Evolutionary conservation across 2,797 vertebrate species (phyloP), one percentile per base, ranked within the genome.

Genomic region (Apogon hyalosoma): DNA sequence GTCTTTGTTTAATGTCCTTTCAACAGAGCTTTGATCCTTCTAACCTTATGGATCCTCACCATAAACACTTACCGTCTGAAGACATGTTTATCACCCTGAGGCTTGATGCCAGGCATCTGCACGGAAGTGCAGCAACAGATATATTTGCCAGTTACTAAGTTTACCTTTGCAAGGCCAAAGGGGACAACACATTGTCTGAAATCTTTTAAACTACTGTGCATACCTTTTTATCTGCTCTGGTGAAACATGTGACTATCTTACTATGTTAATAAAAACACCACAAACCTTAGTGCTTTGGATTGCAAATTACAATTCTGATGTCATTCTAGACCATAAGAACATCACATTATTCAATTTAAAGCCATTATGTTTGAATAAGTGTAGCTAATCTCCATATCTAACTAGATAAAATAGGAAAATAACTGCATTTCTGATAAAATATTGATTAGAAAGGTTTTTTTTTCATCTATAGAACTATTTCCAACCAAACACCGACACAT

Each of bases 21-120:
- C 85, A 81, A 55, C 79, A 40, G 65, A 68, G 88, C 92, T 94
- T 94, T 94, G 92, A 94, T 93, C 92, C 77, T 58, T 65, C 76
- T 75, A 87, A 86, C 87, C 83, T 88, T 83, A 86, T 73, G 83
- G 83, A 92, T 92, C 82, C 84, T 92, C 88, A 86, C 75, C 92
- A 55, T 93, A 92, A 95, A 94, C 77, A 79, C 84, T 75, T 90
- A 88, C 86, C 80, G 82, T 53, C 73, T 36, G 62, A 81, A 65
- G 92, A 94, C 93, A 68, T 87, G 92, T 95, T 95, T 92, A 94
- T 88, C 86, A 71, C 86, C 72, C 36, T 5, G 38, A 63, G 79
- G 82, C 79, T 83, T 55, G 65, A 88, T 87, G 87, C 86, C 69
- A 87, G 84, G 81, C 83, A 79, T 93, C 85, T 90, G 87, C 69